Evolutionary conservation across 2,888 invertebrate genomes (phyloP).

Genomic region (Branchellion lobata): DNA sequence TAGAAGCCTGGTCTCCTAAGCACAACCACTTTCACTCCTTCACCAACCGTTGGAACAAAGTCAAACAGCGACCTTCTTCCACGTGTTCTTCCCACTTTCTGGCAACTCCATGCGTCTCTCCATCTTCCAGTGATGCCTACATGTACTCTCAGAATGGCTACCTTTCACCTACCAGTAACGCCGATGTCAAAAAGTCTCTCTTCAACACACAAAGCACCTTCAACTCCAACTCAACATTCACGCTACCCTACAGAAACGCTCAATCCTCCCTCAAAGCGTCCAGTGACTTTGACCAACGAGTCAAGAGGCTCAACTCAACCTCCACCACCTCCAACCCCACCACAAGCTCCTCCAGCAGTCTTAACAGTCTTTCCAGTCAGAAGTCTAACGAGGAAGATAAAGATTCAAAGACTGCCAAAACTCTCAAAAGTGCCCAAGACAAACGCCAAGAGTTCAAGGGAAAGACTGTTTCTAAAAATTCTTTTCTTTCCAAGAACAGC

Average conservation of each 20-base stretch:
- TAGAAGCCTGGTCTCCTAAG: constrained; percentile 8
- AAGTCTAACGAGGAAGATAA: constrained; percentile 11
- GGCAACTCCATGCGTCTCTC: background rate
- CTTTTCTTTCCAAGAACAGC: background rate
- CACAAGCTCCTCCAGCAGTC: constrained; percentile 20
- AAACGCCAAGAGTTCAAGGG: background rate
- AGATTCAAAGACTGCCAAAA: background rate
- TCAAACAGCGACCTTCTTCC: background rate
- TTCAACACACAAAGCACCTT: background rate
- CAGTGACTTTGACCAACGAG: background rate
- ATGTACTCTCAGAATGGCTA: background rate
- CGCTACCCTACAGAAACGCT: background rate
- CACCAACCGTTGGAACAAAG: constrained; percentile 4
- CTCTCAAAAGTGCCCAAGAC: background rate
- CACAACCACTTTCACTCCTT: background rate
- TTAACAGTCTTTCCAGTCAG: constrained; percentile 31
- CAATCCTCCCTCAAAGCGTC: background rate
- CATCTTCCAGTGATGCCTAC: background rate
- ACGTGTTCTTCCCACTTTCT: constrained; percentile 17
- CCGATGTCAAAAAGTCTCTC: background rate
- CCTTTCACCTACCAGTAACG: background rate
- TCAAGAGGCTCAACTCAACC: background rate
- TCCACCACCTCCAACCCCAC: constrained; percentile 2
- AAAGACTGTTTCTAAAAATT: background rate
- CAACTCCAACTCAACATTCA: background rate